Base-by-base conservation (phyloP, 2,797 vertebrate species). In the Distichodus sexfasciatus region DNA sequence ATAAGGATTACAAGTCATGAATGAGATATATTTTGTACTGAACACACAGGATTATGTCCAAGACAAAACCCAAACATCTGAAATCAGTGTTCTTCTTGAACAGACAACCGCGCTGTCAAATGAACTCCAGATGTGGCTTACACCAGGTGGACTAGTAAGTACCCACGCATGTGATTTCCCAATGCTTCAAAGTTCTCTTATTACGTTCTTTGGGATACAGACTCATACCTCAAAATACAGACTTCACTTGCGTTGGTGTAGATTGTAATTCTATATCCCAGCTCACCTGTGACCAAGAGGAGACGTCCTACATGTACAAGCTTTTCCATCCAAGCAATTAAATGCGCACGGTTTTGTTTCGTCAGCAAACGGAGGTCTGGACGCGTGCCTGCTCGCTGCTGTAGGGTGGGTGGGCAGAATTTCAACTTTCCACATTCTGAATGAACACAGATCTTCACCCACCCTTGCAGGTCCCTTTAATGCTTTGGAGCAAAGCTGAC, bases 161-260 rank as follows among this genome's bases (percentile, higher is more conserved):
- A 75, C 57, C 23, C 12, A 60, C 53, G 38, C 43, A 19, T 15
- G 24, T 76, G 23, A 69, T 69, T 73, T 69, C 46, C 9, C 35
- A 75, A 75, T 72, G 83, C 83, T 80, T 87, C 82, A 85, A 86
- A 87, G 81, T 9, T 6, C 10, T 66, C 17, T 81, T 6, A 82
- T 58, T 72, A 41, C 21, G 41, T 51, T 68, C 75, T 58, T 46
- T 59, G 36, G 60, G 72, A 51, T 14, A 82, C 2, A 47, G 75
- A 26, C 71, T 74, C 69, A 50, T 11, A 50, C 11, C 6, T 24
- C 31, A 38, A 46, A 58, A 71, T 48, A 47, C 33, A 31, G 10
- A 11, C 14, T 35, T 33, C 2, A 9, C 10, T 54, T 61, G 28
- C 28, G 46, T 59, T 47, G n/a, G 9, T 2, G 4, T 15, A 43